Evolutionary conservation across 2,113 vertebrate species (phyloP).

Genomic region (Ondatra zibethicus): DNA sequence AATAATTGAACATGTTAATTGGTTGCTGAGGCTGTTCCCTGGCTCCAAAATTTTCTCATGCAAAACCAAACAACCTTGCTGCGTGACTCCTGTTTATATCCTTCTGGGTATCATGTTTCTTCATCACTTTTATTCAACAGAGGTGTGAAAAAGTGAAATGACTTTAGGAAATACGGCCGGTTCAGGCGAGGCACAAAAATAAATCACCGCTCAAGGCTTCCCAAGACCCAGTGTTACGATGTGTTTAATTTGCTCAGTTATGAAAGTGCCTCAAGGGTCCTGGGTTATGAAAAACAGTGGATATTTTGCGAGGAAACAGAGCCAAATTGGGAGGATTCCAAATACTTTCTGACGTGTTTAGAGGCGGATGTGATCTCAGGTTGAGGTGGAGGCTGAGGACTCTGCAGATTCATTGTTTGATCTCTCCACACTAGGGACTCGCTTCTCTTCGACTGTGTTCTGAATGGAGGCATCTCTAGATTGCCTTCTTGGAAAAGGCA

Average conservation of each 20-base stretch:
- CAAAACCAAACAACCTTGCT: background rate
- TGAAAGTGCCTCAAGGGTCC: slow-evolving; percentile 70
- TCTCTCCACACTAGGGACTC: slow-evolving; percentile 20
- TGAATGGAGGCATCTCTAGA: slow-evolving; percentile 56
- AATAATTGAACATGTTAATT: slow-evolving; percentile 67
- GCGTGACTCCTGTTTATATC: slow-evolving; percentile 44
- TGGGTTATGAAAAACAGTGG: slow-evolving; percentile 76
- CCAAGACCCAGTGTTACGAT: slow-evolving; percentile 66
- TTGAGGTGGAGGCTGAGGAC: background rate
- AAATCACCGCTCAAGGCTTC: slow-evolving; percentile 73
- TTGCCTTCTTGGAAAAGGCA: slow-evolving; percentile 75
- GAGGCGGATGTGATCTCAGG: background rate
- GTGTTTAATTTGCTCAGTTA: slow-evolving; percentile 80
- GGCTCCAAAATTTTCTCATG: slow-evolving; percentile 25
- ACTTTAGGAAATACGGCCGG: slow-evolving; percentile 66
- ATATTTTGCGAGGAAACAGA: slow-evolving; percentile 73
- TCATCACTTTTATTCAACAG: slow-evolving; percentile 62
- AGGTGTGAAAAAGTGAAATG: slow-evolving; percentile 64
- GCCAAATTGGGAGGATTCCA: slow-evolving; percentile 60
- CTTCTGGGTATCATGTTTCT: slow-evolving; percentile 53
- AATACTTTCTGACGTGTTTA: slow-evolving; percentile 51
- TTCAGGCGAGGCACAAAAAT: slow-evolving; percentile 64
- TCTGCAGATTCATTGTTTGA: background rate
- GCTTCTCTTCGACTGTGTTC: slow-evolving; percentile 1
- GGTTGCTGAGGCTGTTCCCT: background rate